phyloP scores from a whole-genome alignment of 2,888 invertebrate species.

The Nymphalis c-album region DNA sequence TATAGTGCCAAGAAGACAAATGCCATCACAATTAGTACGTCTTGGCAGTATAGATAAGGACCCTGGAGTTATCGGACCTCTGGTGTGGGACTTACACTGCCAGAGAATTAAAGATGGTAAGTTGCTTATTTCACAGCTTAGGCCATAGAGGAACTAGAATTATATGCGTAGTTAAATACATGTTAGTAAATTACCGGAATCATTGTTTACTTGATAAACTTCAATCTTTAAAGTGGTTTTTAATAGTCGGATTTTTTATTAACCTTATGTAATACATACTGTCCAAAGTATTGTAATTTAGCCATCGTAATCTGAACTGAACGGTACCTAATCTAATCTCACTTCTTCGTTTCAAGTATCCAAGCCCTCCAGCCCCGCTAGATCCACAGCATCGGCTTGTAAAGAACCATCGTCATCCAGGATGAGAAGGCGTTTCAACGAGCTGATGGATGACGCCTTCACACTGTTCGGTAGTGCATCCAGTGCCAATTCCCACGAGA shows the following conservation, averaged over 20 bases:
- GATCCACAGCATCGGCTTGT: conserved; percentile 37
- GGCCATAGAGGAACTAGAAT: neutral
- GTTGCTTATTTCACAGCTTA: neutral
- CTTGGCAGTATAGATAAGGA: conserved; percentile 89
- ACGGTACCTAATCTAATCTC: neutral
- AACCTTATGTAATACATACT: too few relatives aligned
- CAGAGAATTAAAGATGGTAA: conserved; percentile 83
- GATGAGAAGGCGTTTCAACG: conserved; percentile 88
- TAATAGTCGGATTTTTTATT: too few relatives aligned
- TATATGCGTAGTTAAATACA: neutral
- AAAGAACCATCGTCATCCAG: conserved; percentile 78
- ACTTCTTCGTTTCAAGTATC: conserved; percentile 50
- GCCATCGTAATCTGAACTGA: neutral
- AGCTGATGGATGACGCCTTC: conserved; percentile 89
- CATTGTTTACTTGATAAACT: too few relatives aligned
- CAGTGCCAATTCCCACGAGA: conserved; percentile 71
- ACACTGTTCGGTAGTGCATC: conserved; percentile 86
- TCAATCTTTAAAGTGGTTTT: too few relatives aligned
- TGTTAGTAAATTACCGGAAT: too few relatives aligned
- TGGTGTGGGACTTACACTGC: conserved; percentile 91
- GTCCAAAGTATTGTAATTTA: too few relatives aligned
- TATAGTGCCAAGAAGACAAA: conserved; percentile 66
- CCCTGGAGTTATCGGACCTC: conserved; percentile 91
- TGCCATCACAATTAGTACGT: conserved; percentile 79
- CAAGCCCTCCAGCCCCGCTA: conserved; percentile 59